Percentiles rank a stretch among this genome's conserved stretches.
Conservation (phyloP, 1,140 invertebrate genomes). For the Scaptomyza graminum region DNA sequence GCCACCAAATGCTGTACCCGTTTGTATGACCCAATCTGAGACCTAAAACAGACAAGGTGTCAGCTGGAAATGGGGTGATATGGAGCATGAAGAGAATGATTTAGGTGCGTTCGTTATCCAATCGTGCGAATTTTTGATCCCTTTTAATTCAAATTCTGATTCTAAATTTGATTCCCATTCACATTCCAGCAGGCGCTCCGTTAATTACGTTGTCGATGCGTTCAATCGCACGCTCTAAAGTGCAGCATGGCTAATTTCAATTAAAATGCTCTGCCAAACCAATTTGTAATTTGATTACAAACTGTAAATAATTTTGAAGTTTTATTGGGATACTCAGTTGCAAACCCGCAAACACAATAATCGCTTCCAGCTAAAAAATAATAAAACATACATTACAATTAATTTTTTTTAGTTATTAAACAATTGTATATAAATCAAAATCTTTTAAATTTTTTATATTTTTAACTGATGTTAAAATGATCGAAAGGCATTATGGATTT, state of each 20-base stretch:
- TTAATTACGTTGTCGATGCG: slow-evolving; percentile 73
- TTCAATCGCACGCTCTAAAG: slow-evolving; percentile 34
- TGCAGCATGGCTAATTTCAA: slow-evolving; percentile 51
- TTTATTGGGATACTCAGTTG: neutral
- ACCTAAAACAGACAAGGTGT: slow-evolving; percentile 47
- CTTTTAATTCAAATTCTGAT: slow-evolving; percentile 70
- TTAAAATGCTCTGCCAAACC: slow-evolving; percentile 39
- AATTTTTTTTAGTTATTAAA: too few relatives aligned
- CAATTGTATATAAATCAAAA: too few relatives aligned
- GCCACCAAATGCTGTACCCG: slow-evolving; percentile 31
- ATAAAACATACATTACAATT: too few relatives aligned
- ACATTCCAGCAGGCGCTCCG: slow-evolving; percentile 23
- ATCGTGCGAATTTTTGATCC: slow-evolving; percentile 41
- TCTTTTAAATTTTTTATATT: too few relatives aligned
- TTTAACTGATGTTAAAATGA: too few relatives aligned
- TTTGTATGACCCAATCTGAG: slow-evolving; percentile 42
- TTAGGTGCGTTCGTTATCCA: slow-evolving; percentile 47
- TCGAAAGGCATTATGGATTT: too few relatives aligned
- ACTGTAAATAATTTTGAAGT: slow-evolving; percentile 7
- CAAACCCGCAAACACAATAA: neutral
- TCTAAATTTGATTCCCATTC: slow-evolving; percentile 54
- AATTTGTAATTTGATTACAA: slow-evolving; percentile 43
- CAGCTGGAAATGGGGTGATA: slow-evolving; percentile 42
- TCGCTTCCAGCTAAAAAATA: neutral
- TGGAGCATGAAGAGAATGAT: slow-evolving; percentile 19